Conservation (phyloP, 2,888 invertebrate species). For the Lithophane leautieri region DNA sequence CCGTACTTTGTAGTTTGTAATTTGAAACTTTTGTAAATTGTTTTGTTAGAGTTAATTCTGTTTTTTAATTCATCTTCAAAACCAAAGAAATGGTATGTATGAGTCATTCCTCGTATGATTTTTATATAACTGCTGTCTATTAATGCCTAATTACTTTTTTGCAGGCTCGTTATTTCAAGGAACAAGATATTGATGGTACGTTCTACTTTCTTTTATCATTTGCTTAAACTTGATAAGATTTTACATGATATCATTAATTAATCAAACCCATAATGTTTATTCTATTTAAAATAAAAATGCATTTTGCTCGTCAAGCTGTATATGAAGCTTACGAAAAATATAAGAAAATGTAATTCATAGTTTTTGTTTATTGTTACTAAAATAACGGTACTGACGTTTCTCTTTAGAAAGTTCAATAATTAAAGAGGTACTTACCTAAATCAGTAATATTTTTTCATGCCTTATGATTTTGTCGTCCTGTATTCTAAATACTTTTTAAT, state of each 20-base stretch:
- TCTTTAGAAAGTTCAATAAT: constrained; percentile 13
- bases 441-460: not conserved
- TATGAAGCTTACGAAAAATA: not conserved
- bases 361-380: not conserved
- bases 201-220: constrained; percentile 30
- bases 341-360: not conserved
- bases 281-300: not conserved
- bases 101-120: not conserved
- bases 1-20: not conserved
- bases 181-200: constrained; percentile 98
- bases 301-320: not conserved
- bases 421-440: not conserved
- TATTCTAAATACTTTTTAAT: too few species aligned
- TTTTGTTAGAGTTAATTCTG: too few species aligned
- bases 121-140: not conserved
- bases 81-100: constrained; percentile 48
- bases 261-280: not conserved
- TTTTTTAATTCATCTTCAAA: not conserved
- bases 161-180: constrained; percentile 98
- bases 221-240: constrained; percentile 35
- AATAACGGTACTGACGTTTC: constrained; percentile 24
- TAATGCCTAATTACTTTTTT: constrained; percentile 72
- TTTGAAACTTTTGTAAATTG: constrained; percentile 9
- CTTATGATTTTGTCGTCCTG: not conserved
- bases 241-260: constrained; percentile 16